These are phyloP conservation scores for Loriculus beryllinus DNA, from an alignment of 2,797 vertebrate species.

Conservation along the genomic window DNA sequence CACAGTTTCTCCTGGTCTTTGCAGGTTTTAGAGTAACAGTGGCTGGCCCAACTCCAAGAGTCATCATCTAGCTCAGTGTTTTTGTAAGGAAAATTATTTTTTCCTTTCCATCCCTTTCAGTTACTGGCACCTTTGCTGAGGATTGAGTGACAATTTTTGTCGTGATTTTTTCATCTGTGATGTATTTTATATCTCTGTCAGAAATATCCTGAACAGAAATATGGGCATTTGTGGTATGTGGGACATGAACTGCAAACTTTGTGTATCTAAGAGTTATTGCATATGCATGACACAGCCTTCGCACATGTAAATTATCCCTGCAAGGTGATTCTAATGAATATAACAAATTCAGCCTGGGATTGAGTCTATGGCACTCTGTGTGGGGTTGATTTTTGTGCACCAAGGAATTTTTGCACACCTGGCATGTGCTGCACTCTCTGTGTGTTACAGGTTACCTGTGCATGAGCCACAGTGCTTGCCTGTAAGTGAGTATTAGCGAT, in stretches of 20 bases:
- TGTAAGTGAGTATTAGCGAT: rapidly evolving
- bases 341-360: neutral
- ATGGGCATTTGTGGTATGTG: rapidly evolving
- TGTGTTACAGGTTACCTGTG: rapidly evolving
- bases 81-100: neutral
- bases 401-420: neutral
- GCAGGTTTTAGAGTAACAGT: neutral
- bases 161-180: neutral
- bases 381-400: neutral
- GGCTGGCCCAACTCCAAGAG: neutral
- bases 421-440: rapidly evolving
- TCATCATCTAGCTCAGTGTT: neutral
- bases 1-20: neutral
- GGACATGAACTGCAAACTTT: neutral
- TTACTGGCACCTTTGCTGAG: neutral
- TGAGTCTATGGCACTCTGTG: rapidly evolving
- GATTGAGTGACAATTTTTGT: neutral
- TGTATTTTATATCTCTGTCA: neutral
- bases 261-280: neutral
- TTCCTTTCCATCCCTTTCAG: neutral
- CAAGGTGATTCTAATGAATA: neutral
- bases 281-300: neutral
- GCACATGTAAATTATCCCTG: neutral
- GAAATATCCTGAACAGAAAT: neutral
- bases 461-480: rapidly evolving